Percentiles rank a stretch among this genome's conserved stretches.
Evolutionary conservation across 2,888 invertebrate genomes (phyloP).

Genomic region (Ceramica pisi): DNA sequence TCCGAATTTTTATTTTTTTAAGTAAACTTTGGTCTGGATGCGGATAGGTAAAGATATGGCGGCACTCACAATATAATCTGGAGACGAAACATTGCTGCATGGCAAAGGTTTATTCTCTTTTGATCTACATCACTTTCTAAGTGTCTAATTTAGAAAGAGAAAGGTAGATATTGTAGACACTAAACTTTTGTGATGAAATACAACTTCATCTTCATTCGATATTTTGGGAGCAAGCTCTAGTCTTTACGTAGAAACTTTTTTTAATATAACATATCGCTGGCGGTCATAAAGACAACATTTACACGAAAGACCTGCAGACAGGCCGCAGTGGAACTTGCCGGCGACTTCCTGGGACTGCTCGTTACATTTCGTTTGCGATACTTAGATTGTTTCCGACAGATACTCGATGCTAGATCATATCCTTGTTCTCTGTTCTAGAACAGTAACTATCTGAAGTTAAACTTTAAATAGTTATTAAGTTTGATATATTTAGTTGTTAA

Average conservation of each 20-base stretch:
- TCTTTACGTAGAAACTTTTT: slow-evolving; percentile 31
- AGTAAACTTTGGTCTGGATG: slow-evolving; percentile 39
- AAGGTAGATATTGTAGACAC: slow-evolving; percentile 15
- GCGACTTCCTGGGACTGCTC: slow-evolving; percentile 41
- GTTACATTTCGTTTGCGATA: slow-evolving; percentile 52
- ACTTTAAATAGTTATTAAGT: slow-evolving; percentile 84
- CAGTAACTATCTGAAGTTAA: slow-evolving; percentile 79
- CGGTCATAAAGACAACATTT: slow-evolving; percentile 27
- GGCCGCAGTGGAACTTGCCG: slow-evolving; percentile 33
- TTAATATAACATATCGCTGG: slow-evolving; percentile 44
- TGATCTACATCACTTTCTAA: slow-evolving; percentile 34
- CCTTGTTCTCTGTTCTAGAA: slow-evolving; percentile 63
- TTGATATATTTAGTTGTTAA: slow-evolving; percentile 76
- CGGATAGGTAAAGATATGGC: slow-evolving; percentile 17
- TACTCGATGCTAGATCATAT: slow-evolving; percentile 71
- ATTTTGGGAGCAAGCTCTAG: slow-evolving; percentile 23
- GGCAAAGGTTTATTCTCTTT: neutral
- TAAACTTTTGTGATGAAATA: slow-evolving; percentile 4
- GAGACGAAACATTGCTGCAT: slow-evolving; percentile 8
- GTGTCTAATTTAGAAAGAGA: slow-evolving; percentile 35
- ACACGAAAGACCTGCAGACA: slow-evolving; percentile 9
- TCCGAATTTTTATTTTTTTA: slow-evolving; percentile 67
- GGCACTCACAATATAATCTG: slow-evolving; percentile 11
- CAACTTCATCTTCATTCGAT: slow-evolving; percentile 16
- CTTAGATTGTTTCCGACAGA: slow-evolving; percentile 65